Percentiles rank a stretch among this genome's conserved stretches.
Evolutionary conservation across 2,888 invertebrate genomes (phyloP).

Genomic region (Marasmarcha lunaedactyla): DNA sequence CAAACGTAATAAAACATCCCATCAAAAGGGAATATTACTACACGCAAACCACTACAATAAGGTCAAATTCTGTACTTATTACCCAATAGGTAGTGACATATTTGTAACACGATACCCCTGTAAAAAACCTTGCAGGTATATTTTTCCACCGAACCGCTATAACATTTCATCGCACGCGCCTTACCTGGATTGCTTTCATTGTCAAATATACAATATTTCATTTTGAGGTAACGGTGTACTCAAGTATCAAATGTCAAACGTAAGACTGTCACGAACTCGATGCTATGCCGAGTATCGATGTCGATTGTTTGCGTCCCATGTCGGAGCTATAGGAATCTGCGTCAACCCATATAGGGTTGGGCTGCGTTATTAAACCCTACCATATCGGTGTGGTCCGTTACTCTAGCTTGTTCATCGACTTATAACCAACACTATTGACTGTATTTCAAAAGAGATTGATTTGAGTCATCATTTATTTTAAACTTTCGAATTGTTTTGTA

Average conservation of each 20-base stretch:
- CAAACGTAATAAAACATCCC: too few species aligned
- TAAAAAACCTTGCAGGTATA: too few species aligned
- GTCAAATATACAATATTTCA: too few species aligned
- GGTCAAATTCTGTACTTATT: too few species aligned
- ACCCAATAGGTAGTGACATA: too few species aligned
- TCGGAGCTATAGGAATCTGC: conserved; percentile 21
- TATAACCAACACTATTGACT: neutral
- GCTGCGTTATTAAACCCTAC: conserved; percentile 53
- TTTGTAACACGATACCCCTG: too few species aligned
- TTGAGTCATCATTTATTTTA: neutral
- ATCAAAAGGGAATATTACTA: too few species aligned
- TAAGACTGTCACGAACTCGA: conserved; percentile 21
- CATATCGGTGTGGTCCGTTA: conserved; percentile 53
- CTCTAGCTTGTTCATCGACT: conserved; percentile 33
- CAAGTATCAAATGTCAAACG: neutral
- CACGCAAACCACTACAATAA: too few species aligned
- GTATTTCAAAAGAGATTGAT: too few species aligned
- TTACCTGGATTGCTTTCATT: conserved; percentile 1
- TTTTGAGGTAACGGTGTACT: neutral
- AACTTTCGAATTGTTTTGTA: conserved; percentile 4
- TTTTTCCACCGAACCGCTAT: too few species aligned
- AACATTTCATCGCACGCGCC: too few species aligned
- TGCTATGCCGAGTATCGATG: conserved; percentile 22
- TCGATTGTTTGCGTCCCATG: conserved; percentile 14
- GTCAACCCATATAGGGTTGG: conserved; percentile 38